Conservation (phyloP, 2,888 invertebrate species). For the Danaus chrysippus region DNA sequence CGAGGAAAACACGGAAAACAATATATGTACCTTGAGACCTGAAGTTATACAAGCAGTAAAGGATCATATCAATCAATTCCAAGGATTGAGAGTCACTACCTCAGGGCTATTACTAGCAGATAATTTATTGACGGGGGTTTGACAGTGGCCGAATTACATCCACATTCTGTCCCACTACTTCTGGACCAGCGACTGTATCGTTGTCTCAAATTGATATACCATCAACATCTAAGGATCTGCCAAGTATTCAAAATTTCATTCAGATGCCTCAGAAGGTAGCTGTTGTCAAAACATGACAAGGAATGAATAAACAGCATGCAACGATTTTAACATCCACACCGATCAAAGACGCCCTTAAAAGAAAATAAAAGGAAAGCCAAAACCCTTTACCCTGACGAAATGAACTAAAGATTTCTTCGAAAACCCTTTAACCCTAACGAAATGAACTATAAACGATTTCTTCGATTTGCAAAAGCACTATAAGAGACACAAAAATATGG, state of each 20-base stretch:
- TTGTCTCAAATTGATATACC: too few species aligned
- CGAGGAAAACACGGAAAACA: constrained; percentile 25
- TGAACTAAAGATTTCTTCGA: too few species aligned
- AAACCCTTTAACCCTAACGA: too few species aligned
- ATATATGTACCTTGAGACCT: constrained; percentile 32
- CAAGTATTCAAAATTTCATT: constrained; percentile 30
- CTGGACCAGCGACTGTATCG: constrained; percentile 15
- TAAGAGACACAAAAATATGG: too few species aligned
- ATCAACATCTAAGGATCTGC: constrained; percentile 9
- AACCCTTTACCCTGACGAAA: too few species aligned
- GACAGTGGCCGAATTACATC: constrained; percentile 23
- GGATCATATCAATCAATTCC: constrained; percentile 39
- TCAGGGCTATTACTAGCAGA: constrained; percentile 35
- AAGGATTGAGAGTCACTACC: constrained; percentile 40
- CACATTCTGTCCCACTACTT: constrained; percentile 15
- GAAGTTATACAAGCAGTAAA: constrained; percentile 36
- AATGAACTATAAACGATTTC: too few species aligned
- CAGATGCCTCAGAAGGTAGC: constrained; percentile 28
- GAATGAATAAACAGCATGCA: constrained; percentile 32
- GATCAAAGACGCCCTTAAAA: constrained; percentile 30
- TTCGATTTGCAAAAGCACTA: too few species aligned
- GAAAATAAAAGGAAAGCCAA: too few species aligned
- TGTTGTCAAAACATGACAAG: too few species aligned
- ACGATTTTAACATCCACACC: constrained; percentile 32
- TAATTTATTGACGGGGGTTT: constrained; percentile 29